phyloP scores from a whole-genome alignment of 2,113 vertebrate genomes.

The Onychorhynchus coronatus region DNA sequence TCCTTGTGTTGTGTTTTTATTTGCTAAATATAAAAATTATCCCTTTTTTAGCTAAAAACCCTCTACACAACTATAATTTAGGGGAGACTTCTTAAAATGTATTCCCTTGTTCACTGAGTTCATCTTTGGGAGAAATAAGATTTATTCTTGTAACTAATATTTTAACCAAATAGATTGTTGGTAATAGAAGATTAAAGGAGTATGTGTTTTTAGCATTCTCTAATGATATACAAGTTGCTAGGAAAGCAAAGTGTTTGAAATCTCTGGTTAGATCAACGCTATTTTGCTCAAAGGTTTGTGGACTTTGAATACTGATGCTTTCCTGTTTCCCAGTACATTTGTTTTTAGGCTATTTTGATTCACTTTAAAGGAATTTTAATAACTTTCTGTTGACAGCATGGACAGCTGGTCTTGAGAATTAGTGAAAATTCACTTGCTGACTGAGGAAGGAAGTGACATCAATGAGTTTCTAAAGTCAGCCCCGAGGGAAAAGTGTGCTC shows the following conservation, averaged over 20 bases:
- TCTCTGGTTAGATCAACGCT: slow-evolving; percentile 80
- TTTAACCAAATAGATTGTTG: slow-evolving; percentile 46
- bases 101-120: slow-evolving; percentile 34
- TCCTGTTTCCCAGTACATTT: slow-evolving; percentile 84
- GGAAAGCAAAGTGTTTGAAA: slow-evolving; percentile 74
- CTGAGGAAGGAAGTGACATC: slow-evolving; percentile 86
- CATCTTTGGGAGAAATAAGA: slow-evolving; percentile 36
- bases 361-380: slow-evolving; percentile 88
- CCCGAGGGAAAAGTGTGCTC: slow-evolving; percentile 64
- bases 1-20: not conserved
- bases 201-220: slow-evolving; percentile 67
- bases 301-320: slow-evolving; percentile 87
- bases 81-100: slow-evolving; percentile 4
- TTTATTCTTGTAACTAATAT: slow-evolving; percentile 46
- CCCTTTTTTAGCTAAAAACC: not conserved
- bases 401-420: slow-evolving; percentile 84
- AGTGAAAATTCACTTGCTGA: slow-evolving; percentile 82
- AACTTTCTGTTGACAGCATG: slow-evolving; percentile 83
- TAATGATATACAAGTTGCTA: slow-evolving; percentile 75
- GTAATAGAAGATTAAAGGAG: slow-evolving; percentile 73
- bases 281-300: slow-evolving; percentile 82
- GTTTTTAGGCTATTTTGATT: slow-evolving; percentile 86
- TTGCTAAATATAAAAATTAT: slow-evolving; percentile 20
- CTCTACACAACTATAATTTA: not conserved
- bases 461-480: slow-evolving; percentile 80